A percentile compares a stretch with the other conserved stretches of the same genome.
Conservation (phyloP, 2,797 vertebrate species). For the Toxotes lorentzi region DNA sequence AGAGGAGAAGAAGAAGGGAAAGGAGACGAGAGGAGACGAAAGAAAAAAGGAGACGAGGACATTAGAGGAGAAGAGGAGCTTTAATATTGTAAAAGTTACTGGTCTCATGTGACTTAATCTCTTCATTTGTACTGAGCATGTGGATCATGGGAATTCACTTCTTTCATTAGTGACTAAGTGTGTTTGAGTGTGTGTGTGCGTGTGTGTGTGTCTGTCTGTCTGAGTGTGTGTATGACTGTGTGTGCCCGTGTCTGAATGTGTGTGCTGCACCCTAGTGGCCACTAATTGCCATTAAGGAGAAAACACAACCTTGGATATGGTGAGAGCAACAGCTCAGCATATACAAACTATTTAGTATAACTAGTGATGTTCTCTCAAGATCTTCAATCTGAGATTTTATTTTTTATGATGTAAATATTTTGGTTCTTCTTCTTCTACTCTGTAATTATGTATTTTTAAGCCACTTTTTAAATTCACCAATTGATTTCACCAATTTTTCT, state of each 20-base stretch:
- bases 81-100: slow-evolving; percentile 49
- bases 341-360: too few relatives aligned
- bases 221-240: slow-evolving; percentile 1
- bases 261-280: slow-evolving; percentile 55
- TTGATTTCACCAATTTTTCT: too few relatives aligned
- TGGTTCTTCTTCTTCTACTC: background rate
- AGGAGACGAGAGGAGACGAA: background rate
- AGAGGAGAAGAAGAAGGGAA: too few relatives aligned
- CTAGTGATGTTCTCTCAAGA: background rate
- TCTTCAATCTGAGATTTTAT: background rate
- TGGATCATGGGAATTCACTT: slow-evolving; percentile 71
- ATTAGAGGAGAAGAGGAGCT: slow-evolving; percentile 8
- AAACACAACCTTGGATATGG: background rate
- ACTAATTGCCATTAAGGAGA: slow-evolving; percentile 6
- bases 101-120: slow-evolving; percentile 66
- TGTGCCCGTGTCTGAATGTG: slow-evolving; percentile 1
- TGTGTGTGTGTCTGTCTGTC: background rate
- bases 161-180: slow-evolving; percentile 40
- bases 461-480: too few relatives aligned
- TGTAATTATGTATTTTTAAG: background rate
- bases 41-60: background rate
- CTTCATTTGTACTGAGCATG: slow-evolving; percentile 58
- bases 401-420: background rate
- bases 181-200: background rate
- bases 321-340: background rate